phyloP scores from a whole-genome alignment of 2,113 vertebrate genomes.

The Tringa solitaria region DNA sequence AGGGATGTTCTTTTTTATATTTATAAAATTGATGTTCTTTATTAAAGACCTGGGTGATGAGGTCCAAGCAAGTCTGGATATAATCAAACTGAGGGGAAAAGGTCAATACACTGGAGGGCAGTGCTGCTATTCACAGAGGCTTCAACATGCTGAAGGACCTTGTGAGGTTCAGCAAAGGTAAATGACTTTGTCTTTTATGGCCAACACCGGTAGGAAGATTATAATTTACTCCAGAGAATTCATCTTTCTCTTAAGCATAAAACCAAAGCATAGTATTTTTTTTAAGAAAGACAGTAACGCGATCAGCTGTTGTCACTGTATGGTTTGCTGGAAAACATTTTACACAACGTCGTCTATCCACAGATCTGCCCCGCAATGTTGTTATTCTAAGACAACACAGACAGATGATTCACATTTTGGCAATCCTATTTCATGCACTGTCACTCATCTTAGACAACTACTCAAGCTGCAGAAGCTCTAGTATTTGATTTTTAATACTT shows the following conservation, averaged over 20 bases:
- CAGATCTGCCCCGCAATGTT: not conserved
- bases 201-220: not conserved
- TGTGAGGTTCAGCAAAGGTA: not conserved
- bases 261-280: not conserved
- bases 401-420: slow-evolving; percentile 11
- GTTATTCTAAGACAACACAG: not conserved
- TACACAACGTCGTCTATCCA: not conserved
- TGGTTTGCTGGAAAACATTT: not conserved
- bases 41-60: not conserved
- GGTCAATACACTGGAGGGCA: not conserved
- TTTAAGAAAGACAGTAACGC: not conserved
- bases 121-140: not conserved
- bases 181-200: not conserved
- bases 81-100: not conserved
- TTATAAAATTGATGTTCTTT: not conserved
- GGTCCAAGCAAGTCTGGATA: not conserved
- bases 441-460: not conserved
- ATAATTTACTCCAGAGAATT: not conserved
- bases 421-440: slow-evolving; percentile 9
- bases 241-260: not conserved
- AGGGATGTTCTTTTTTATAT: no score
- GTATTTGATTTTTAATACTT: not conserved
- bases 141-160: not conserved
- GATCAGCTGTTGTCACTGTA: not conserved
- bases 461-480: not conserved